phyloP scores from a whole-genome alignment of 2,797 vertebrate species.

The Xerus rutilus region DNA sequence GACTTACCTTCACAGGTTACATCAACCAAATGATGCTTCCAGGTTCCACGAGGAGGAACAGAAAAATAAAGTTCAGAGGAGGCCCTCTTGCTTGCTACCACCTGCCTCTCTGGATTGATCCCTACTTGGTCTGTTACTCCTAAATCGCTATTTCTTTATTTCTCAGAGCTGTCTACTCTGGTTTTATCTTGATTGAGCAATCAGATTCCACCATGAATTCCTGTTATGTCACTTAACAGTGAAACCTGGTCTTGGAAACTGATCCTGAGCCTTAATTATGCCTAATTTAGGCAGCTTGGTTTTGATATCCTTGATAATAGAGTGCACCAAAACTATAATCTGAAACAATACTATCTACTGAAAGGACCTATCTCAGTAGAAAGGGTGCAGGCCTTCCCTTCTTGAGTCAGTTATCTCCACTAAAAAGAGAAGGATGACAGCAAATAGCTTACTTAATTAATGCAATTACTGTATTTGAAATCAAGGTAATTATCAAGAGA shows the following conservation, averaged over 20 bases:
- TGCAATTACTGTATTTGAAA: conserved; percentile 27
- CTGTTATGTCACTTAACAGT: not conserved
- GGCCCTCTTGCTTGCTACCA: not conserved
- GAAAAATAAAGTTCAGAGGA: not conserved
- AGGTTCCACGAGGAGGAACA: not conserved
- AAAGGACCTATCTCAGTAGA: not conserved
- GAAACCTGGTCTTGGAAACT: conserved; percentile 8
- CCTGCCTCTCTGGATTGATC: not conserved
- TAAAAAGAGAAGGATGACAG: conserved; percentile 43
- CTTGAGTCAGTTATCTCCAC: not conserved
- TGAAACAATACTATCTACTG: not conserved
- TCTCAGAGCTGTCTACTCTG: not conserved
- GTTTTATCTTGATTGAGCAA: not conserved
- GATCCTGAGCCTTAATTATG: not conserved
- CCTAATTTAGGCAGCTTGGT: not conserved
- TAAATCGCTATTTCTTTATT: conserved; percentile 6
- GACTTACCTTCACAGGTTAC: not conserved
- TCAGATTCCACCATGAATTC: not conserved
- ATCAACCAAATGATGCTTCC: not conserved
- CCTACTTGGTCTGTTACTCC: not conserved
- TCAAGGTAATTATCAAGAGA: not conserved
- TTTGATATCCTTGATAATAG: conserved; percentile 17
- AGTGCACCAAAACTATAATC: not conserved
- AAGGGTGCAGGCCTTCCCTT: not conserved
- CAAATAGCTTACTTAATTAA: conserved; percentile 42